Percentiles rank a stretch among this genome's conserved stretches.
Conservation (phyloP, 2,888 invertebrate genomes). For the Chesias legatella region DNA sequence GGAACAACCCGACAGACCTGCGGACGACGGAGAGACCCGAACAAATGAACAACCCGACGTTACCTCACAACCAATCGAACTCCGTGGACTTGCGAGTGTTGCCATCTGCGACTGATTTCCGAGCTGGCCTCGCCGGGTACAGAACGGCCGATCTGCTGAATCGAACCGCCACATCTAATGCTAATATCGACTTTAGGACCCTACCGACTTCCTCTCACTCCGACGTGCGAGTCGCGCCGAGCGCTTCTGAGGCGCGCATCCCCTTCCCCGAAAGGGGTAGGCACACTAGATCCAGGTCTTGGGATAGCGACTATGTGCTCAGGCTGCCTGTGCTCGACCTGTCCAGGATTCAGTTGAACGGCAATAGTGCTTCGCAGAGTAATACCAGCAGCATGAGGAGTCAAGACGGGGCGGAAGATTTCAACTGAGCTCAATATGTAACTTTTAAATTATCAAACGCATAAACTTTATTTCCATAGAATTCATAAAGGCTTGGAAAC, state of each 20-base stretch:
- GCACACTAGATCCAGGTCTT: slow-evolving; percentile 36
- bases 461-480: no score
- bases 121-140: no score
- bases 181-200: slow-evolving; percentile 6
- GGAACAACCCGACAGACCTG: not conserved
- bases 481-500: no score
- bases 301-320: slow-evolving; percentile 58
- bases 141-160: not conserved
- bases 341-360: slow-evolving; percentile 43
- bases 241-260: slow-evolving; percentile 4
- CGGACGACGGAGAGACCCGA: not conserved
- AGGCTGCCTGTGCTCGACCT: slow-evolving; percentile 56
- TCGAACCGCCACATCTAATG: not conserved
- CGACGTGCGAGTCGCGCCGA: slow-evolving; percentile 10
- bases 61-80: not conserved
- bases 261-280: slow-evolving; percentile 44
- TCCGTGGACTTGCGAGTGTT: slow-evolving; percentile 19
- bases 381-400: not conserved
- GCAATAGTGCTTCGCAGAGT: slow-evolving; percentile 8
- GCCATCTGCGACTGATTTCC: no score
- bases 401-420: slow-evolving; percentile 3
- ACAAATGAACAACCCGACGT: no score
- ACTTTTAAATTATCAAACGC: not conserved
- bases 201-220: slow-evolving; percentile 20
- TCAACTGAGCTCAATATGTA: not conserved